Percentiles rank a stretch among this genome's conserved stretches.
Evolutionary conservation across 1,140 invertebrate species (phyloP).

Genomic region (Aphelenchoides avenae): DNA sequence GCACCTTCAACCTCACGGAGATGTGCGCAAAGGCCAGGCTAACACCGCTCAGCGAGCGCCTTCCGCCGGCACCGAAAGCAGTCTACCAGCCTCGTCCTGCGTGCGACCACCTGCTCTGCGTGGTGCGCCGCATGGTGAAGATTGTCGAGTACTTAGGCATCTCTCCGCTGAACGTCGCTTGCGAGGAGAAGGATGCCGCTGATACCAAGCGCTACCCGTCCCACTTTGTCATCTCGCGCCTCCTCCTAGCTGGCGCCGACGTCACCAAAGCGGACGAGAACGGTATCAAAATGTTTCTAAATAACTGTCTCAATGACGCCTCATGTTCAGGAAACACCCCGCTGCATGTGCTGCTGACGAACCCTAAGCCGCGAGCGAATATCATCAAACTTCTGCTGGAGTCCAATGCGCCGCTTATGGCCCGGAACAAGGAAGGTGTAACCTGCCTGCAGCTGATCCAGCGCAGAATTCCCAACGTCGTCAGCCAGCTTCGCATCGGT

Average conservation of each 20-base stretch:
- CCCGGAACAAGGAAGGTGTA: constrained; percentile 28
- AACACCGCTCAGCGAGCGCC: no score
- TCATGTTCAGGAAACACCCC: constrained; percentile 40
- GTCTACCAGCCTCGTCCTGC: no score
- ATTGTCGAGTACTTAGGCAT: constrained; percentile 7
- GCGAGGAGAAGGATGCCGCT: constrained; percentile 17
- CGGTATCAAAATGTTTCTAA: constrained; percentile 21
- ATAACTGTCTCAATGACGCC: constrained; percentile 15
- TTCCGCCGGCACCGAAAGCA: no score
- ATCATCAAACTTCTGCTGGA: constrained; percentile 31
- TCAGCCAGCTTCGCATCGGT: constrained; percentile 15
- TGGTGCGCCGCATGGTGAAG: constrained; percentile 5
- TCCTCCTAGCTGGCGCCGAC: constrained; percentile 25
- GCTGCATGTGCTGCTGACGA: constrained; percentile 43
- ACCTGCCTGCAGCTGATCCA: constrained; percentile 42
- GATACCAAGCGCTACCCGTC: constrained; percentile 31
- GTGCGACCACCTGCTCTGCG: constrained; percentile 4
- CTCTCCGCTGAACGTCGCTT: constrained; percentile 25
- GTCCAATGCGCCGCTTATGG: constrained; percentile 34
- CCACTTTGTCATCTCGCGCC: constrained; percentile 27
- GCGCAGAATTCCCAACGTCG: constrained; percentile 2
- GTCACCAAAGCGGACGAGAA: constrained; percentile 29
- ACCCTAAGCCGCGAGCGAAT: constrained; percentile 18
- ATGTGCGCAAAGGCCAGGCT: no score
- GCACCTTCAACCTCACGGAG: no score